A percentile compares a stretch with the other conserved stretches of the same genome.
Evolutionary conservation across 2,113 vertebrate species (phyloP).

Genomic region (Zapornia atra): DNA sequence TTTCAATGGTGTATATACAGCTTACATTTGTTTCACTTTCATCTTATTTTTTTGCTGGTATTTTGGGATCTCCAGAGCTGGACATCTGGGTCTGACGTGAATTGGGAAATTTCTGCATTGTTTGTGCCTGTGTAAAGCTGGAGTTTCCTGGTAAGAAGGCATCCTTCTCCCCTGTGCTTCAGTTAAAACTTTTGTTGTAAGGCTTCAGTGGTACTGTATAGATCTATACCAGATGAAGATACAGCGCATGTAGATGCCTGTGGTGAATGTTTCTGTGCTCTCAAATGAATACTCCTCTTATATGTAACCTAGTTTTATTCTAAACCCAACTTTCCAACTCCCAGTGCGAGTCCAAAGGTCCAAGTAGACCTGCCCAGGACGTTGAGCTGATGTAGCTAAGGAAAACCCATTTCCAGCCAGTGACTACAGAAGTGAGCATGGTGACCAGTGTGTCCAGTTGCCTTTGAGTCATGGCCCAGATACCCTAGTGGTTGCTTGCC

Average conservation of each 20-base stretch:
- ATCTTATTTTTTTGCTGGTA: background rate
- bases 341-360: background rate
- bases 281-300: background rate
- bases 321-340: background rate
- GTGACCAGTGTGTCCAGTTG: background rate
- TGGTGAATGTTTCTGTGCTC: background rate
- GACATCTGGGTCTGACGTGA: background rate
- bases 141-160: background rate
- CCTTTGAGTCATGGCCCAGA: background rate
- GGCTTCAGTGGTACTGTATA: background rate
- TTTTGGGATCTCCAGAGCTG: background rate
- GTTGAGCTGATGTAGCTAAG: background rate
- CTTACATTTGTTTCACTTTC: slow-evolving; percentile 23
- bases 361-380: background rate
- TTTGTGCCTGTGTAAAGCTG: background rate
- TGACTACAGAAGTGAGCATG: background rate
- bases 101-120: background rate
- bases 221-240: background rate
- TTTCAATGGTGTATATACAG: background rate
- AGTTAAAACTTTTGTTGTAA: background rate
- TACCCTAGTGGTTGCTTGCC: background rate
- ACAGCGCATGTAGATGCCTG: background rate
- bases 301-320: background rate
- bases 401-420: background rate
- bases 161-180: background rate